These are phyloP conservation scores for Aurelia sp. DNA, from an alignment of 30 jellyfish, hydroid and myxozoan species.

Conservation along the genomic window DNA sequence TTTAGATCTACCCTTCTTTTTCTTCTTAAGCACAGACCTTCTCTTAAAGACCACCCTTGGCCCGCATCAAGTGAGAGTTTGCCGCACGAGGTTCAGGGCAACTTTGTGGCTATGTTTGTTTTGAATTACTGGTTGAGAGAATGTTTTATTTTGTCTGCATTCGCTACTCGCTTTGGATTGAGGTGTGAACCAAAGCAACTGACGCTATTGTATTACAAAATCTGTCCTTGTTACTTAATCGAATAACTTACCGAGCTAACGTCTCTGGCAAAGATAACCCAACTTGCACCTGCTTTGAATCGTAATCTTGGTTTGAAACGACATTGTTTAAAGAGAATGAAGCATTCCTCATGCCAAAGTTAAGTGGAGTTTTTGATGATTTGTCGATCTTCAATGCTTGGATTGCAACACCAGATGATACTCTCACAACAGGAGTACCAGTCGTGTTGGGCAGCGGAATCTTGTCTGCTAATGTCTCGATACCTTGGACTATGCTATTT, in stretches of 20 bases:
- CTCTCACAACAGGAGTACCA: constrained; percentile 54
- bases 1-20: too few relatives aligned
- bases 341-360: constrained; percentile 29
- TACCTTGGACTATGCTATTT: constrained; percentile 53
- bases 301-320: constrained; percentile 31
- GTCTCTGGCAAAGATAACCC: constrained; percentile 52
- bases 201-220: too few relatives aligned
- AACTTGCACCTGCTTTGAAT: constrained; percentile 23
- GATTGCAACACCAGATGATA: constrained; percentile 57
- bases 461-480: constrained; percentile 51
- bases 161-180: too few relatives aligned
- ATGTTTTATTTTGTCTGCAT: too few relatives aligned
- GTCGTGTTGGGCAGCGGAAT: constrained; percentile 49
- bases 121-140: too few relatives aligned
- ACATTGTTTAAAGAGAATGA: constrained; percentile 5
- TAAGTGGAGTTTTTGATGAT: not conserved
- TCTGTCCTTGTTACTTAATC: too few relatives aligned
- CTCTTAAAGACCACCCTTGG: too few relatives aligned
- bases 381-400: constrained; percentile 62
- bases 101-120: too few relatives aligned
- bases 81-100: too few relatives aligned
- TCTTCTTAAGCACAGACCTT: too few relatives aligned
- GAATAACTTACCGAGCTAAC: constrained; percentile 8
- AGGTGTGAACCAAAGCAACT: too few relatives aligned
- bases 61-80: too few relatives aligned